phyloP scores from a whole-genome alignment of 2,888 invertebrate species.

The Caenorhabditis panamensis region DNA sequence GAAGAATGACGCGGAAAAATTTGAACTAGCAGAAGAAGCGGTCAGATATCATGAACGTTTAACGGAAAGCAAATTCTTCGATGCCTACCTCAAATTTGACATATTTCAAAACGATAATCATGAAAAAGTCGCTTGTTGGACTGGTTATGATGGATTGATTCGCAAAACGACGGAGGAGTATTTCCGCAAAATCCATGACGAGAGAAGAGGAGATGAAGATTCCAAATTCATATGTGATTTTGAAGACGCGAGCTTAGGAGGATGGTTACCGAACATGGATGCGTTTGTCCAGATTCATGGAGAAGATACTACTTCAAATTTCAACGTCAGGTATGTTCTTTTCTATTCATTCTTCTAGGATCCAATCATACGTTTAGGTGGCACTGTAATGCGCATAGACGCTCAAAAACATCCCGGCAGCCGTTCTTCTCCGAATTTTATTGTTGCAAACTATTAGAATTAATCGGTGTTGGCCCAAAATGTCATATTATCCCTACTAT shows the following conservation, averaged over 20 bases:
- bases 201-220: slow-evolving; percentile 28
- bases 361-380: slow-evolving; percentile 22
- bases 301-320: slow-evolving; percentile 25
- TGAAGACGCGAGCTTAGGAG: slow-evolving; percentile 24
- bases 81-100: too few species aligned
- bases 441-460: slow-evolving; percentile 24
- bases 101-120: too few species aligned
- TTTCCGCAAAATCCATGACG: slow-evolving; percentile 24
- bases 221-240: slow-evolving; percentile 25
- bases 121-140: too few species aligned
- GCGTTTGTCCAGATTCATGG: slow-evolving; percentile 30
- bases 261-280: slow-evolving; percentile 1
- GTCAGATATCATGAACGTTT: too few species aligned
- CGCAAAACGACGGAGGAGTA: not conserved
- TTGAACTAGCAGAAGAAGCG: slow-evolving; percentile 10
- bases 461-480: slow-evolving; percentile 33
- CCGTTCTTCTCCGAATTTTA: slow-evolving; percentile 31
- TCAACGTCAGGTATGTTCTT: slow-evolving; percentile 25
- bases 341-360: not conserved
- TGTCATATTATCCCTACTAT: slow-evolving; percentile 30
- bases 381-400: slow-evolving; percentile 20
- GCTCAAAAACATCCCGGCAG: slow-evolving; percentile 1
- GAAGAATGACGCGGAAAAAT: slow-evolving; percentile 32
- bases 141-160: too few species aligned
- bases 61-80: too few species aligned